Evolutionary conservation across 2,113 vertebrate species (phyloP).

Genomic region (Quiscalus mexicanus): DNA sequence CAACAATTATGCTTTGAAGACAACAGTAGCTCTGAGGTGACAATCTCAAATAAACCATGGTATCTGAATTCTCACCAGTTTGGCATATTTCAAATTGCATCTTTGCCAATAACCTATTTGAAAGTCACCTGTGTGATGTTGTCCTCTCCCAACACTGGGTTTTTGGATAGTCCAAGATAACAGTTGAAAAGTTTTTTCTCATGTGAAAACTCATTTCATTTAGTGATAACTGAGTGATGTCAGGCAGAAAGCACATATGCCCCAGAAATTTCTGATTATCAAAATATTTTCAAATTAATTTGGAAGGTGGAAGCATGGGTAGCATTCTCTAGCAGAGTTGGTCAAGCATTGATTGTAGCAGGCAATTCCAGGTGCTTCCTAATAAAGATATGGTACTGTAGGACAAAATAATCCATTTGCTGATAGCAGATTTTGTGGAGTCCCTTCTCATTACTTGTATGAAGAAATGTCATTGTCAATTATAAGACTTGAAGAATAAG

Average conservation of each 20-base stretch:
- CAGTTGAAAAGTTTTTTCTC: neutral
- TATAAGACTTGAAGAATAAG: neutral
- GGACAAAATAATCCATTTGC: neutral
- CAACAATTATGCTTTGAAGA: neutral
- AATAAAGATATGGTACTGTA: neutral
- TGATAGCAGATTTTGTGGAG: neutral
- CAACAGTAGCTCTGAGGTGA: neutral
- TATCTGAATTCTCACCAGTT: neutral
- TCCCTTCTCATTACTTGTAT: neutral
- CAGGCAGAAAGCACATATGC: rapidly evolving
- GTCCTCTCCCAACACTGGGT: neutral
- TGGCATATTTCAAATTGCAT: neutral
- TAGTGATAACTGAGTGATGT: neutral
- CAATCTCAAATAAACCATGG: neutral
- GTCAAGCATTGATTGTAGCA: neutral
- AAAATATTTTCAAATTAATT: neutral
- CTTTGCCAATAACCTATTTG: neutral
- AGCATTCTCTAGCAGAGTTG: neutral
- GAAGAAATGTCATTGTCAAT: neutral
- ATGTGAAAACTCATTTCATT: neutral
- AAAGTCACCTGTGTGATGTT: neutral
- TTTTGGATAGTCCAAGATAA: neutral
- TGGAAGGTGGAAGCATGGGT: neutral
- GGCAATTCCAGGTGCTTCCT: neutral
- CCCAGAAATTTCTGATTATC: neutral